Conservation (phyloP, 2,113 vertebrate genomes). For the Boulengeromyrus knoepffleri region DNA sequence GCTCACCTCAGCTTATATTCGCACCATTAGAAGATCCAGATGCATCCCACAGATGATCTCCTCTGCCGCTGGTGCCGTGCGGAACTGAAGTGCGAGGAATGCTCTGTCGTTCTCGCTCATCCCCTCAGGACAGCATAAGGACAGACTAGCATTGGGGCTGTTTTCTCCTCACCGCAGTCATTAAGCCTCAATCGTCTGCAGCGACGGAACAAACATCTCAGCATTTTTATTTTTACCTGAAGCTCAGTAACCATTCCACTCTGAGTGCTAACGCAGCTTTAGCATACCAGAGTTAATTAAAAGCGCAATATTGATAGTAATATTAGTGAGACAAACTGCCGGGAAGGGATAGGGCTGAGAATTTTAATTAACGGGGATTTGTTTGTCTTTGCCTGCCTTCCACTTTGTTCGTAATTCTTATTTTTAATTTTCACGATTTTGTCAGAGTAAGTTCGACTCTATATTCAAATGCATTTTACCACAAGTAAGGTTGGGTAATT, state of each 20-base stretch:
- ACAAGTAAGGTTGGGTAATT: not conserved
- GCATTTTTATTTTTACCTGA: not conserved
- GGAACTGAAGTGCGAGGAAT: not conserved
- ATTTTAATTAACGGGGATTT: constrained; percentile 9
- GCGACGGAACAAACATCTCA: not conserved
- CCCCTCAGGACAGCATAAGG: not conserved
- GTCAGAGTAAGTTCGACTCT: not conserved
- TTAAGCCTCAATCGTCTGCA: not conserved
- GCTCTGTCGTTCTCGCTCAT: not conserved
- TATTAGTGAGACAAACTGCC: not conserved
- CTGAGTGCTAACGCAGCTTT: not conserved
- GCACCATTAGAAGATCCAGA: not conserved
- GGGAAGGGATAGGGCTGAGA: not conserved
- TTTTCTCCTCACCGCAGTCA: not conserved
- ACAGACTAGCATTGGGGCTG: not conserved
- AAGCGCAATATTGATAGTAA: constrained; percentile 3
- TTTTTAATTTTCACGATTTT: not conserved
- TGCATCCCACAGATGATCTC: not conserved
- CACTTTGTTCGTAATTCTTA: not conserved
- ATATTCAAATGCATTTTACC: not conserved
- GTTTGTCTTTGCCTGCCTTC: not conserved
- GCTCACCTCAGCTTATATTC: not conserved
- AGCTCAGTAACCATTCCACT: not conserved
- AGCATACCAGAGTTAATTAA: not conserved
- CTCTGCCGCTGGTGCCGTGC: not conserved